Evolutionary conservation across 2,113 vertebrate species (phyloP), one percentile per base, ranked within the genome.

Genomic region (Chionomys nivalis): DNA sequence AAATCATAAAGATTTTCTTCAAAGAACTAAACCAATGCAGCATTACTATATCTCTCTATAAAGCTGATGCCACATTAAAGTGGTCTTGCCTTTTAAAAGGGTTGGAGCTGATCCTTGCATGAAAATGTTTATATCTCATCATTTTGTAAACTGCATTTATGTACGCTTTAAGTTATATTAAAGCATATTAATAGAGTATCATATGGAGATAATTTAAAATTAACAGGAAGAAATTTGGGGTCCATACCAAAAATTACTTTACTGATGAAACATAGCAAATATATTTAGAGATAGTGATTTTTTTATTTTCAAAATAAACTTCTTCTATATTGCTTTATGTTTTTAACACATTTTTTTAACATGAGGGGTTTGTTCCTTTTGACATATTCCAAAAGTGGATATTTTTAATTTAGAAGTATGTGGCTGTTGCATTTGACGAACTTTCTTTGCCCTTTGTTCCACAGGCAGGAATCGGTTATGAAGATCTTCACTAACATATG

Each of bases 1-100:
- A 89, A 87, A 66, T 85, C 26, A 47, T 76, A 97, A 72, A 94
- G 49, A 92, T 3, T 91, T 93, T 94, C 52, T 78, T 94, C 66
- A 65, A 90, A 97, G 42, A 96, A 88, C 42, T 93, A 63, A 94
- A 55, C 4, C 5, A 65, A 72, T 26, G 44, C 87, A 36, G 89
- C 77, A 24, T 36, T 47, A 91, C 68, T 90, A 93, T 3, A 93
- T 17, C 17, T 89, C 31, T 33, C 10, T 92, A 28, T 13, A 95
- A 3, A 66, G 31, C 17, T 79, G 14, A 93, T 90, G 4, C 12
- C 26, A 8, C 79, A 91, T 76, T 91, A 94, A 89, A 83, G 1
- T 92, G 58, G 3, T 58, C 82, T 90, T 78, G 7, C 52, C 85
- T 93, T 96, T 90, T 89, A 77, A 75, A 95, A 92, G 19, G 72